A percentile compares a stretch with the other conserved stretches of the same genome.
phyloP scores from a whole-genome alignment of 2,113 vertebrate genomes.

The Donacobius atricapilla region DNA sequence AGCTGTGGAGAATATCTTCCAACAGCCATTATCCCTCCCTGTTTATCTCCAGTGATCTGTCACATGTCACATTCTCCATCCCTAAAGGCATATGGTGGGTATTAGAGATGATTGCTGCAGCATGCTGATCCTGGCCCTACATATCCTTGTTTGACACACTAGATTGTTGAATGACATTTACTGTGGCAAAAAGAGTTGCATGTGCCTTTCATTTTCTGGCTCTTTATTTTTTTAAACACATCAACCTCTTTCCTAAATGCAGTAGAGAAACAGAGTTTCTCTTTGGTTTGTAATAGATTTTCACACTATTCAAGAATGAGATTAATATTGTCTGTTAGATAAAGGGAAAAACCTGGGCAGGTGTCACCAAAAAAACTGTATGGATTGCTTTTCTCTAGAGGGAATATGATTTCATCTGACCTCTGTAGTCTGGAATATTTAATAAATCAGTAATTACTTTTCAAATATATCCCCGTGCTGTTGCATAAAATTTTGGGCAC shows the following conservation, averaged over 20 bases:
- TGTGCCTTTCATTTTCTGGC: background rate
- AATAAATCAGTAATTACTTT: background rate
- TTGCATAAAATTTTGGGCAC: background rate
- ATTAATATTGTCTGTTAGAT: background rate
- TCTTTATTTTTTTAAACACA: background rate
- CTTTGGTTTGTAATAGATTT: background rate
- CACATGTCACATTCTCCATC: constrained; percentile 7
- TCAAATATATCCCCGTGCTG: background rate
- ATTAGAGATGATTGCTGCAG: constrained; percentile 36
- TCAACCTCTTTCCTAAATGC: background rate
- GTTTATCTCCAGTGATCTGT: background rate
- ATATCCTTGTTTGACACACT: background rate
- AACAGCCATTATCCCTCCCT: background rate
- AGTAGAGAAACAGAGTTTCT: background rate
- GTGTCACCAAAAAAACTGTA: background rate
- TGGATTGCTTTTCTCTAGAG: background rate
- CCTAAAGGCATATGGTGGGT: constrained; percentile 1
- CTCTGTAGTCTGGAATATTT: background rate
- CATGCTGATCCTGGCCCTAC: background rate
- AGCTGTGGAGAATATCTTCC: background rate
- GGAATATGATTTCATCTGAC: background rate
- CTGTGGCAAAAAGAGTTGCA: background rate
- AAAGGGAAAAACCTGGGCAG: background rate
- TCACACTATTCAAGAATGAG: background rate
- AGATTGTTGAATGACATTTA: constrained; percentile 6